Evolutionary conservation across 2,888 invertebrate species (phyloP).

Genomic region (Gymnocheta viridis): DNA sequence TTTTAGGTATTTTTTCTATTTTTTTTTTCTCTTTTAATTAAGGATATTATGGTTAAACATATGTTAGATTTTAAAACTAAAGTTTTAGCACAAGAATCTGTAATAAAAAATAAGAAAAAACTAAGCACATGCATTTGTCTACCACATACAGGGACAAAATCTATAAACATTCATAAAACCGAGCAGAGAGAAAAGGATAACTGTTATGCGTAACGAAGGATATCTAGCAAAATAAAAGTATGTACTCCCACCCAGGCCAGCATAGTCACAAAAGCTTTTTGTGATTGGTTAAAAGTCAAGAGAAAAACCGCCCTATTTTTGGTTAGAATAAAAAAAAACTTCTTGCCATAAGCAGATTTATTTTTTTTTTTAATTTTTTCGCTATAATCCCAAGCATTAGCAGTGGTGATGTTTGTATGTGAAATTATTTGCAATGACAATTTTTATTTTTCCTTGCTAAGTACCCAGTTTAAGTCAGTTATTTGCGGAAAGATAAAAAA

Average conservation of each 20-base stretch:
- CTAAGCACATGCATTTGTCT: background rate
- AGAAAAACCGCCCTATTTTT: constrained; percentile 60
- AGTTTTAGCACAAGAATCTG: constrained; percentile 57
- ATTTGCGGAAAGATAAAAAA: constrained; percentile 9
- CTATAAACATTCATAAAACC: background rate
- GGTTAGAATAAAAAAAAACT: constrained; percentile 22
- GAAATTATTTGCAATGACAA: constrained; percentile 51
- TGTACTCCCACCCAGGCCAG: background rate
- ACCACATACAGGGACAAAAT: constrained; percentile 28
- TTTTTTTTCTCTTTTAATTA: constrained; percentile 49
- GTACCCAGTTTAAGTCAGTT: constrained; percentile 63
- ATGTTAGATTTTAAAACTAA: constrained; percentile 61
- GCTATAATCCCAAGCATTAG: constrained; percentile 64
- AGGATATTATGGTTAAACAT: constrained; percentile 68
- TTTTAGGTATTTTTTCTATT: background rate
- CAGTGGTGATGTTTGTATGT: constrained; percentile 45
- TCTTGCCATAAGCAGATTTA: constrained; percentile 19
- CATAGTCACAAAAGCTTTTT: constrained; percentile 27
- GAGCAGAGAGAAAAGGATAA: constrained; percentile 65
- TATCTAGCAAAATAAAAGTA: constrained; percentile 29
- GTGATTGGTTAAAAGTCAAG: constrained; percentile 57
- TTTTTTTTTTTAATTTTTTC: constrained; percentile 11
- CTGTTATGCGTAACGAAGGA: constrained; percentile 11
- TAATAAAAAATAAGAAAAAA: background rate
- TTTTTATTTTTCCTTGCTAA: constrained; percentile 60